Percentiles rank a stretch among this genome's conserved stretches.
Evolutionary conservation across 2,797 vertebrate genomes (phyloP).

Genomic region (Dermochelys coriacea): DNA sequence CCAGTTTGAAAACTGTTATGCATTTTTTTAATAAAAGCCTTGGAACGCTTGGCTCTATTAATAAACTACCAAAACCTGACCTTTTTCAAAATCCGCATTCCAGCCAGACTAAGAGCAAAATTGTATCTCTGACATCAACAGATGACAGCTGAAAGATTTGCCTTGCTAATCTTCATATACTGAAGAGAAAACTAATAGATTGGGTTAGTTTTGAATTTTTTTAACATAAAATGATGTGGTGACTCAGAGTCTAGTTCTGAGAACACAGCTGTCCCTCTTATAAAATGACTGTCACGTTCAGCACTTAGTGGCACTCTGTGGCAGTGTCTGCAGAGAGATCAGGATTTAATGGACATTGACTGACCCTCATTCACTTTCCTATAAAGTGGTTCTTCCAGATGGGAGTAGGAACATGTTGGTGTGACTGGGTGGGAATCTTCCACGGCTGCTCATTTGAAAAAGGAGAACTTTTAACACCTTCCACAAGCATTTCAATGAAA

Average conservation of each 20-base stretch:
- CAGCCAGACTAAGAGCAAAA: background rate
- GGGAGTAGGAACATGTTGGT: background rate
- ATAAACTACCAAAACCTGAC: background rate
- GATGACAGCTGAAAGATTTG: background rate
- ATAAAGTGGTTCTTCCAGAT: background rate
- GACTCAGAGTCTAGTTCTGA: background rate
- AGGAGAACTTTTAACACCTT: background rate
- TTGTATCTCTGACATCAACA: background rate
- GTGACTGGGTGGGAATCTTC: background rate
- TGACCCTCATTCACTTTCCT: background rate
- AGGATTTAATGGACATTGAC: background rate
- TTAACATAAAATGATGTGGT: background rate
- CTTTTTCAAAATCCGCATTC: background rate
- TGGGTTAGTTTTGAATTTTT: accelerated
- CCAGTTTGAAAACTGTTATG: background rate
- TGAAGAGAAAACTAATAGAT: background rate
- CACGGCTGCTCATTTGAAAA: background rate
- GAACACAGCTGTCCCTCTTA: background rate
- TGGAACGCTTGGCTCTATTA: background rate
- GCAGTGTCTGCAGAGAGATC: background rate
- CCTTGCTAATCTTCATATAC: background rate
- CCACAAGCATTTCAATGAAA: background rate
- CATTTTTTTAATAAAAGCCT: background rate
- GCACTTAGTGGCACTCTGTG: background rate
- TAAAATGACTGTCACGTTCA: background rate